phyloP scores from a whole-genome alignment of 2,797 vertebrate genomes.

The Sebastes itinus region DNA sequence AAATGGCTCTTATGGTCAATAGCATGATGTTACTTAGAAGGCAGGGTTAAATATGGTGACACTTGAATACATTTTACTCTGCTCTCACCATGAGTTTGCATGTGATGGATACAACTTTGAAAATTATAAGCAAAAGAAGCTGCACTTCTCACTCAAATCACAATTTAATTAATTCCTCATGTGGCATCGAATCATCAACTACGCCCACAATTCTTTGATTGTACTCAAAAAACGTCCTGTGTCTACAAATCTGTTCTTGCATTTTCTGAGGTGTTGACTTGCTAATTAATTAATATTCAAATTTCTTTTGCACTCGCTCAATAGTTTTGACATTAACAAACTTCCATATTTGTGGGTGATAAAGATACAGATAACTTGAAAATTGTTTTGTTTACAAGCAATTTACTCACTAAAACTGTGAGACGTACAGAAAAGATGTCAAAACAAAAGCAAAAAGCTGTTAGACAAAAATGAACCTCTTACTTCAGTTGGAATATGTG shows the following conservation, averaged over 20 bases:
- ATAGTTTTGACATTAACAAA: neutral
- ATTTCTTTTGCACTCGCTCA: neutral
- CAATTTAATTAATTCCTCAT: neutral
- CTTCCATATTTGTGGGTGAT: neutral
- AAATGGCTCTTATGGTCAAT: neutral
- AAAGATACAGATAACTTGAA: conserved; percentile 3
- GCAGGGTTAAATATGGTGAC: neutral
- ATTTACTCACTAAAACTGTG: conserved; percentile 24
- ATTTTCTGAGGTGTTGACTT: neutral
- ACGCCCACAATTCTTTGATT: neutral
- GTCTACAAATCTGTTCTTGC: neutral
- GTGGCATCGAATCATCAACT: neutral
- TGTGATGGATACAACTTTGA: neutral
- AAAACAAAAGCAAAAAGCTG: neutral
- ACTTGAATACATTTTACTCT: neutral
- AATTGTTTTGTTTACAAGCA: conserved; percentile 44
- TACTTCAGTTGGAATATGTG: neutral
- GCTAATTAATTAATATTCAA: neutral
- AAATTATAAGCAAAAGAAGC: neutral
- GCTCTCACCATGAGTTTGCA: neutral
- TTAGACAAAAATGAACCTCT: neutral
- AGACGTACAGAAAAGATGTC: neutral
- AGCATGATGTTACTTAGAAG: neutral
- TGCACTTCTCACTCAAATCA: neutral
- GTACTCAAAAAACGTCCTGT: neutral